Base-by-base conservation (phyloP, 1,140 invertebrate species). In the Drosophila quadrilineata region DNA sequence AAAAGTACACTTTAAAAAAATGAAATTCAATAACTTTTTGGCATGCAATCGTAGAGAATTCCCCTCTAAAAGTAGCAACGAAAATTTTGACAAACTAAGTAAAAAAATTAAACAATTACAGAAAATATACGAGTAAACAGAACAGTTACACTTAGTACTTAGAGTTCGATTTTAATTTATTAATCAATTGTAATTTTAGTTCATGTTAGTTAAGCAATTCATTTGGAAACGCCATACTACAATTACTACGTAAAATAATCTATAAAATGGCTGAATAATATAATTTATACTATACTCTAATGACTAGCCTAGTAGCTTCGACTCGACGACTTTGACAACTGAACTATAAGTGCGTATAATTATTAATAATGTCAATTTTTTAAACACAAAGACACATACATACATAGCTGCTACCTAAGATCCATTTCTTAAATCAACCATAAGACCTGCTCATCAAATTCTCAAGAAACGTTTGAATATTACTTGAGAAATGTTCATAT, bases 31-130 rank as follows among this genome's bases (percentile, higher is more conserved):
- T 41, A 57, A 36, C 62, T 26, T 68, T 74, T 82, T 62, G 77
- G 73, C 76, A 84, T 69, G 69, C 75, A 69, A 76, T 54, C 38
- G 75, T 77, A 77, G 69, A 48, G 14, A 58, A 71, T 40, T 63
- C 35, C n/a, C n/a, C n/a, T 50, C 54, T 56, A 66, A 60, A 71
- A 19, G 36, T 77, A 76, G 63, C 46, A 79, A 52, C 66, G 54
- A 80, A 80, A 80, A 65, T 74, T 31, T n/a, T n/a, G n/a, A n/a
- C 28, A 75, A 69, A 49, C 58, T 6, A 41, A 14, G 12, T 16
- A 8, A 19, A 33, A 35, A 35, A 16, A 26, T 22, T 8, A 10
- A 29, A 56, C n/a, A 22, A 60, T 10, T 21, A 19, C 41, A 53
- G 19, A 54, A 16, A 6, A 33, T 40, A 9, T 16, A 35, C 46